Evolutionary conservation across 2,888 invertebrate species (phyloP).

Genomic region (Microctonus aethiopoides): DNA sequence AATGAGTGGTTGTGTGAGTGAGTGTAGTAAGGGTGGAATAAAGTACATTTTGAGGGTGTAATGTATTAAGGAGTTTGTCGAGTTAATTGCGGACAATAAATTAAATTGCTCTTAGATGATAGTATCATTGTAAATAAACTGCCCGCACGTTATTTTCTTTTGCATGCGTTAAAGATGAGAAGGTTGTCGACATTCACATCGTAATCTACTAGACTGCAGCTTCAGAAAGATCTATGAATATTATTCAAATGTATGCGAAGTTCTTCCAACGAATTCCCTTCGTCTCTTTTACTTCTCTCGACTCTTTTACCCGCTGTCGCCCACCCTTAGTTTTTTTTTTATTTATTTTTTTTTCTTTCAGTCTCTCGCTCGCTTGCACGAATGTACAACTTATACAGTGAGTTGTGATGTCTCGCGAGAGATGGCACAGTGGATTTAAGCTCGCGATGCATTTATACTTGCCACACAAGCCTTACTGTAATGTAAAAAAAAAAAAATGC

Average conservation of each 20-base stretch:
- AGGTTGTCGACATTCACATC: constrained; percentile 20
- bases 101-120: constrained; percentile 17
- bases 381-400: background rate
- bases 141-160: background rate
- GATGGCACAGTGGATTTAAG: constrained; percentile 25
- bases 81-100: constrained; percentile 17
- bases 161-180: constrained; percentile 10
- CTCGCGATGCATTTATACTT: constrained; percentile 13
- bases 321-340: background rate
- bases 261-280: constrained; percentile 9
- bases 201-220: constrained; percentile 17
- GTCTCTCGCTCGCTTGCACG: background rate
- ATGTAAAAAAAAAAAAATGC: constrained; percentile 14
- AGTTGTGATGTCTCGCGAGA: constrained; percentile 21
- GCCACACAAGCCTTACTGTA: background rate
- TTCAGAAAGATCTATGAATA: constrained; percentile 24
- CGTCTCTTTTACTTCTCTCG: background rate
- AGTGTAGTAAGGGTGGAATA: background rate
- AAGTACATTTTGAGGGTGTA: background rate
- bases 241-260: constrained; percentile 28
- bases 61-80: constrained; percentile 10
- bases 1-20: background rate
- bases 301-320: background rate
- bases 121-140: constrained; percentile 9
- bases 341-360: background rate